Base-by-base conservation (phyloP, 2,113 vertebrate species). In the Grallaria varia region DNA sequence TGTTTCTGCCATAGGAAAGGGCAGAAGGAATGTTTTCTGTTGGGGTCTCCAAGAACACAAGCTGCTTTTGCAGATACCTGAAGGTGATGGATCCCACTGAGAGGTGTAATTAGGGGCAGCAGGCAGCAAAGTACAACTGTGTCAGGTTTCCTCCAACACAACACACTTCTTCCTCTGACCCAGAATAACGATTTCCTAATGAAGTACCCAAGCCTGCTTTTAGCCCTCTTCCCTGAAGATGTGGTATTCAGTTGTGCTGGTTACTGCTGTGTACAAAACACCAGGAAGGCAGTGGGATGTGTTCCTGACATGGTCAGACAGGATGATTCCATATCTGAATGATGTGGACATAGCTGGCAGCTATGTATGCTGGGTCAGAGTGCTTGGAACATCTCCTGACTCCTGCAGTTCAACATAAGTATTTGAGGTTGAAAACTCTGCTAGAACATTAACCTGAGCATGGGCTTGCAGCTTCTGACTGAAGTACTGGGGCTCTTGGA, bases 1-100 rank as follows among this genome's bases (percentile, higher is more conserved):
- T 25, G 17, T 60, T 91, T 95, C 82, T 3, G 8, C 72, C 64
- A 20, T 58, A 63, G 74, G 53, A 76, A 64, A 37, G 19, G 82
- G 47, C 50, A 68, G 49, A 53, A 39, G 89, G 71, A 63, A 49
- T 35, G 59, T 59, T 78, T 83, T 77, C 49, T 21, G 63, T n/a
- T 33, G 30, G 23, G 28, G 4, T 60, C 37, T 94, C 67, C 53
- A 64, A 23, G 52, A 94, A 58, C 13, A 40, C 30, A 75, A 62
- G 81, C n/a, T 53, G 42, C 21, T 96, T 95, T 71, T 55, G 84
- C 74, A 94, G 80, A 44, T 63, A 77, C 37, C 47, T 85, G 92
- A 94, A 96, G 87, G 93, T 87, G 87, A 76, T 45, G 25, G 60
- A 86, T 95, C 80, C 78, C 75, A 52, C 42, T 37, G 89, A 89